A percentile compares a stretch with the other conserved stretches of the same genome.
Conservation (phyloP, 2,888 invertebrate species). For the Iselma pallidipennis region DNA sequence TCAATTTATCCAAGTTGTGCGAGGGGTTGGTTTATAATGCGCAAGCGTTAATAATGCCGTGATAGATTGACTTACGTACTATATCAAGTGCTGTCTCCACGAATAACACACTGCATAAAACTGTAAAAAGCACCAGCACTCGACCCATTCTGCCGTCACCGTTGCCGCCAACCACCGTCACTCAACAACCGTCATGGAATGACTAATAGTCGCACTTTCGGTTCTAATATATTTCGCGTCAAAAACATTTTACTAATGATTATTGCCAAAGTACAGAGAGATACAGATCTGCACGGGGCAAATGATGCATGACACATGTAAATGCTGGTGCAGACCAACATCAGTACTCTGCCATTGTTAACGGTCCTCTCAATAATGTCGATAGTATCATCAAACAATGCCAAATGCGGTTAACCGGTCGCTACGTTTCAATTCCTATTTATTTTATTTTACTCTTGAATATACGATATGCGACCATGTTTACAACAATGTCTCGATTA, state of each 20-base stretch:
- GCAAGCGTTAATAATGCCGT: conserved; percentile 38
- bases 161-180: conserved; percentile 21
- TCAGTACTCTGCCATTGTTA: conserved; percentile 45
- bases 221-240: conserved; percentile 47
- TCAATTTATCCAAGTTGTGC: conserved; percentile 36
- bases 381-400: conserved; percentile 54
- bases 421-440: conserved; percentile 49
- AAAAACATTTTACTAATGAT: conserved; percentile 51
- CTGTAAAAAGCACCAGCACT: conserved; percentile 40
- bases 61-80: conserved; percentile 47
- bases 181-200: conserved; percentile 43
- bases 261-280: conserved; percentile 31
- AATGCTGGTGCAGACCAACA: conserved; percentile 42
- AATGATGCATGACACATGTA: conserved; percentile 47
- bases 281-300: conserved; percentile 41
- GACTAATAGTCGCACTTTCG: conserved; percentile 47
- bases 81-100: conserved; percentile 38
- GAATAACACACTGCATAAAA: conserved; percentile 42
- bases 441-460: conserved; percentile 45
- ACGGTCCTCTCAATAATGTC: conserved; percentile 51
- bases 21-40: conserved; percentile 19
- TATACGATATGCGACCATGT: conserved; percentile 29
- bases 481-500: no score
- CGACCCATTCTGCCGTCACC: conserved; percentile 27
- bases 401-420: conserved; percentile 49